These are phyloP conservation scores for Mystacides longicornis DNA, from an alignment of 2,888 invertebrate genomes.

Conservation along the genomic window DNA sequence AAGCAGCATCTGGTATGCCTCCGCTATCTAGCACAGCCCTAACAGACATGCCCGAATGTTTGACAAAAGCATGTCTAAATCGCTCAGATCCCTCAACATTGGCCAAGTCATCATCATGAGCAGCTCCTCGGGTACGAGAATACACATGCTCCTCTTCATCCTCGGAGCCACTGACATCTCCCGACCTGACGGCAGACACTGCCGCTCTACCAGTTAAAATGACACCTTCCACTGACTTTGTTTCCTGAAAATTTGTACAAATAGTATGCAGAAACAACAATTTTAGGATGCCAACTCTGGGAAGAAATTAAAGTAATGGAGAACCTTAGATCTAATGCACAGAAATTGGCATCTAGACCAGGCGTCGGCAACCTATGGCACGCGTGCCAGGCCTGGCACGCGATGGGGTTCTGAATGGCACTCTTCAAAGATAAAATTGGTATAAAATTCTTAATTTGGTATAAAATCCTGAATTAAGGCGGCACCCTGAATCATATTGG, in stretches of 20 bases:
- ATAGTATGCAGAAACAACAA: no score
- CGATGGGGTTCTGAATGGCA: no score
- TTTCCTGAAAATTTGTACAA: slow-evolving; percentile 1
- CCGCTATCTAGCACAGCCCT: slow-evolving; percentile 80
- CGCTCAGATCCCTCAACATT: slow-evolving; percentile 6
- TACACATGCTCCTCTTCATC: slow-evolving; percentile 47
- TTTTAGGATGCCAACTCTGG: no score
- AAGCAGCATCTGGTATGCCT: slow-evolving; percentile 92
- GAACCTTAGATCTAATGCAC: no score
- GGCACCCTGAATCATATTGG: no score
- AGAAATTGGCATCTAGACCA: no score
- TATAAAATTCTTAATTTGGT: no score
- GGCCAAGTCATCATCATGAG: slow-evolving; percentile 30
- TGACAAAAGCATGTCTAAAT: slow-evolving; percentile 10
- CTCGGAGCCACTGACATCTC: slow-evolving; percentile 49
- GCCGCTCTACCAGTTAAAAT: slow-evolving; percentile 78
- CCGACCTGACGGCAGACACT: slow-evolving; percentile 68
- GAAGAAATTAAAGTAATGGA: no score
- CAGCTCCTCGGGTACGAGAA: slow-evolving; percentile 2
- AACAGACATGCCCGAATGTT: slow-evolving; percentile 51
- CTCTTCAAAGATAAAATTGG: no score
- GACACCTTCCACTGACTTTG: slow-evolving; percentile 36
- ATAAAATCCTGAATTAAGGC: no score
- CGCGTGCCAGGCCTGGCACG: no score
- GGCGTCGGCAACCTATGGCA: no score